A percentile compares a stretch with the other conserved stretches of the same genome.
phyloP scores from a whole-genome alignment of 1,140 invertebrate genomes.

The Ostrea edulis region DNA sequence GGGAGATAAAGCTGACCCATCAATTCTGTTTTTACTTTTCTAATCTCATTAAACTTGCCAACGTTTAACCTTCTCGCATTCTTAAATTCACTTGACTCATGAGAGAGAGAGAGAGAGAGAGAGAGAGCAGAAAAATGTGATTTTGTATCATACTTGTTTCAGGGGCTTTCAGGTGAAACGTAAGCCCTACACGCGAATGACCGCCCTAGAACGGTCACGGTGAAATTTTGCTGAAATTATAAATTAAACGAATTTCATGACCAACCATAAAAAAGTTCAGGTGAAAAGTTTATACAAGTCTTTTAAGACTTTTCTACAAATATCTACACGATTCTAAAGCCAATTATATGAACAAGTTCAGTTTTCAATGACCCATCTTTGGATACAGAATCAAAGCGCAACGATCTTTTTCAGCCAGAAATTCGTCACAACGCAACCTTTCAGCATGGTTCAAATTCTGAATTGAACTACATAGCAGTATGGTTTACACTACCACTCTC shows the following conservation, averaged over 20 bases:
- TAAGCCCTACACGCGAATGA: background rate
- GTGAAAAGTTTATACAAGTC: slow-evolving; percentile 31
- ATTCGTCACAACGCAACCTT: no score
- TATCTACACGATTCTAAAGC: background rate
- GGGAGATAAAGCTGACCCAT: slow-evolving; percentile 46
- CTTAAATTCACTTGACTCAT: slow-evolving; percentile 28
- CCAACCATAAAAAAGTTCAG: slow-evolving; percentile 20
- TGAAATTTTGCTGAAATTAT: slow-evolving; percentile 16
- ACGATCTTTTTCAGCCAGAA: no score
- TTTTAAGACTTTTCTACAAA: background rate
- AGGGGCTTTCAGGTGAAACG: background rate
- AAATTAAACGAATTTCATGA: slow-evolving; percentile 19
- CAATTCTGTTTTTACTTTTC: slow-evolving; percentile 40
- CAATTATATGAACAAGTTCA: background rate
- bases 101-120: slow-evolving; percentile 29
- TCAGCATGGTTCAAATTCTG: no score
- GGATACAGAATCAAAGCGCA: no score
- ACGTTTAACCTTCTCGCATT: slow-evolving; percentile 31
- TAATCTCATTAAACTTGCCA: slow-evolving; percentile 36
- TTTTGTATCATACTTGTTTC: background rate
- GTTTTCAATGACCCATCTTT: background rate
- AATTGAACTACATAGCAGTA: background rate
- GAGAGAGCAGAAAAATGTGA: background rate
- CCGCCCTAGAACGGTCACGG: slow-evolving; percentile 12
- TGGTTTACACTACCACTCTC: background rate